Evolutionary conservation across 2,888 invertebrate genomes (phyloP).

Genomic region (Synanthedon tipuliformis): DNA sequence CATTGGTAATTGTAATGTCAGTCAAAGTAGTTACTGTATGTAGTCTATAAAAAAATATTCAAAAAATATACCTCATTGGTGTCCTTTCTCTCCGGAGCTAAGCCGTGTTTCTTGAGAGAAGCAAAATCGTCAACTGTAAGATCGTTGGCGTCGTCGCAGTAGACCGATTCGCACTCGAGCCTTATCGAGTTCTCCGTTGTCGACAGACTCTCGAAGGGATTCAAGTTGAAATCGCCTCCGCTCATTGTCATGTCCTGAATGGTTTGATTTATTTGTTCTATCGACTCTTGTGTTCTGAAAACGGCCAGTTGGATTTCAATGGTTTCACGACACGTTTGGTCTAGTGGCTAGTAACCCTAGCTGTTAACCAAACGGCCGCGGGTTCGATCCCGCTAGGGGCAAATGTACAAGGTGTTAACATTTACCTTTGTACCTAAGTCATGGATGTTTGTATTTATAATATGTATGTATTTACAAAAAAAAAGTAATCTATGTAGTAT

Average conservation of each 20-base stretch:
- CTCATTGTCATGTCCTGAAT: constrained; percentile 65
- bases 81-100: constrained; percentile 49
- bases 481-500: too few relatives aligned
- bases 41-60: too few relatives aligned
- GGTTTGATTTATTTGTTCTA: constrained; percentile 63
- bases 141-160: constrained; percentile 47
- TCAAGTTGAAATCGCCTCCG: constrained; percentile 53
- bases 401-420: too few relatives aligned
- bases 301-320: neutral
- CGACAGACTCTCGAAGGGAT: constrained; percentile 52
- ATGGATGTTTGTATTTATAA: too few relatives aligned
- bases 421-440: too few relatives aligned
- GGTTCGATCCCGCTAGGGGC: too few relatives aligned
- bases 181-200: constrained; percentile 50
- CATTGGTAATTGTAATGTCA: too few relatives aligned
- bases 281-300: constrained; percentile 46
- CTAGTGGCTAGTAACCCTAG: too few relatives aligned
- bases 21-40: too few relatives aligned
- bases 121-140: constrained; percentile 59
- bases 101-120: constrained; percentile 55
- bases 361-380: too few relatives aligned
- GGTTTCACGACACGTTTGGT: neutral
- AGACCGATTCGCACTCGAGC: constrained; percentile 52
- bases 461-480: too few relatives aligned
- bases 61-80: constrained; percentile 38